Evolutionary conservation across 2,797 vertebrate species (phyloP).

Genomic region (Channallabes apus): DNA sequence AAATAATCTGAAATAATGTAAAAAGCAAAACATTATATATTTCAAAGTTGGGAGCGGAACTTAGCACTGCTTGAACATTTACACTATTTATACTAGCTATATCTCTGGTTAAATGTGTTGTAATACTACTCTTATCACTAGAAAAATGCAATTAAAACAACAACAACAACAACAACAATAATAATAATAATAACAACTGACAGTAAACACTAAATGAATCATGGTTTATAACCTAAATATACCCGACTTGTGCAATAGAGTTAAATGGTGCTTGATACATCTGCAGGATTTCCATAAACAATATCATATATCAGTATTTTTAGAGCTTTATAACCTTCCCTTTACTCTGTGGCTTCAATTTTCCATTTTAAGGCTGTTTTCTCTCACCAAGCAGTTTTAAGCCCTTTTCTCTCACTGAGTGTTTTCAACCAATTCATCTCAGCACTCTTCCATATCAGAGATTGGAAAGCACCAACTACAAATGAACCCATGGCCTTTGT

Average conservation of each 20-base stretch:
- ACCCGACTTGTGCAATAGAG: not conserved
- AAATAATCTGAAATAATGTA: not conserved
- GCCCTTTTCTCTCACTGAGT: not conserved
- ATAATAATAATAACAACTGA: not conserved
- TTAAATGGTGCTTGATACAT: not conserved
- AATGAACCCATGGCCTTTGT: constrained; percentile 2
- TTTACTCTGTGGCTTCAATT: not conserved
- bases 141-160: not conserved
- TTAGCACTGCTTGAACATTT: not conserved
- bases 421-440: constrained; percentile 14
- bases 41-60: not conserved
- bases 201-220: not conserved
- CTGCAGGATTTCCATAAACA: not conserved
- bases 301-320: not conserved
- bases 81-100: not conserved
- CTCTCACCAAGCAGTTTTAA: not conserved
- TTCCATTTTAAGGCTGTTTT: not conserved
- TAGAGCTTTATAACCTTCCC: not conserved
- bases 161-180: no score
- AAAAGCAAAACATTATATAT: not conserved
- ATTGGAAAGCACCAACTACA: not conserved
- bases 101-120: not conserved
- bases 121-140: not conserved
- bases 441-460: not conserved
- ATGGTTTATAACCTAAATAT: not conserved